Evolutionary conservation across 1,140 invertebrate genomes (phyloP).

Genomic region (Drosophila nikananu): DNA sequence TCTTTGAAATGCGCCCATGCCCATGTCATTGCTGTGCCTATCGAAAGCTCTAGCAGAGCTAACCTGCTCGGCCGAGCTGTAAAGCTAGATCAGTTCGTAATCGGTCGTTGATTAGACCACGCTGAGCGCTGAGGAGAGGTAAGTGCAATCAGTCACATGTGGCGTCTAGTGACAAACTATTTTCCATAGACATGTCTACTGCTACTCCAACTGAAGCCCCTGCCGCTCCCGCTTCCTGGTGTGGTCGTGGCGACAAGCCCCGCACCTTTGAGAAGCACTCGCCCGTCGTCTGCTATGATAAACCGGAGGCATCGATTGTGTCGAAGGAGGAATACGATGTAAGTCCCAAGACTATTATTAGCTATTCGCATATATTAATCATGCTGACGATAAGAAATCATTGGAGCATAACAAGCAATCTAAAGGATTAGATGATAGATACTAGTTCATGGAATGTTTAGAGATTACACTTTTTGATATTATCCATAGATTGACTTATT

Average conservation of each 20-base stretch:
- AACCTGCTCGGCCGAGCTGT: not conserved
- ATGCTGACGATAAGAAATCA: not conserved
- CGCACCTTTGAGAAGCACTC: constrained; percentile 62
- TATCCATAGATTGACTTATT: not conserved
- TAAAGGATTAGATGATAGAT: not conserved
- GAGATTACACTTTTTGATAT: no score
- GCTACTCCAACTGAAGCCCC: constrained; percentile 10
- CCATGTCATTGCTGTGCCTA: not conserved
- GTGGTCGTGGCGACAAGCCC: constrained; percentile 61
- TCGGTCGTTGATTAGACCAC: not conserved
- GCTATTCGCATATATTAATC: not conserved
- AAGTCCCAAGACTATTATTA: not conserved
- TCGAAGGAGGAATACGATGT: constrained; percentile 78
- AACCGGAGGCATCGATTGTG: constrained; percentile 75
- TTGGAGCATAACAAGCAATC: not conserved
- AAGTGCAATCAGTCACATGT: not conserved
- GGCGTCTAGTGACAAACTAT: not conserved
- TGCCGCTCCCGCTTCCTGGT: constrained; percentile 55
- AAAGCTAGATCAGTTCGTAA: constrained; percentile 16
- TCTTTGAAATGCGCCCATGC: constrained; percentile 17
- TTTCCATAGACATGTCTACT: constrained; percentile 25
- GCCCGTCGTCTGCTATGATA: constrained; percentile 84
- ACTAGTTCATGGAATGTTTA: not conserved
- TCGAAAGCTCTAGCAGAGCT: constrained; percentile 15
- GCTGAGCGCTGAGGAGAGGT: not conserved